Percentiles rank a stretch among this genome's conserved stretches.
These are phyloP conservation scores for Hydrolagus colliei DNA, from an alignment of 2,797 vertebrate genomes.

Conservation along the genomic window DNA sequence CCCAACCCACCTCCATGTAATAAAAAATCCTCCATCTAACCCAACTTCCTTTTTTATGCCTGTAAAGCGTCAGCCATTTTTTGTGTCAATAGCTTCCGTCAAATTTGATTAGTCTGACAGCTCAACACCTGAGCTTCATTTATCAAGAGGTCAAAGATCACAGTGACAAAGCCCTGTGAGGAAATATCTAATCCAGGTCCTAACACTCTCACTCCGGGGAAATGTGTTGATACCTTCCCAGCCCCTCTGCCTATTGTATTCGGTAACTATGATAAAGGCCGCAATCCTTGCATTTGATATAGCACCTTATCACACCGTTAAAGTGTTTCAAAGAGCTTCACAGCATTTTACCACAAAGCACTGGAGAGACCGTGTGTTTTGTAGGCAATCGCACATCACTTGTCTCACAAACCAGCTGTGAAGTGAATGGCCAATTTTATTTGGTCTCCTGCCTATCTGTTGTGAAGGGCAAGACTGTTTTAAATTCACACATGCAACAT, in stretches of 20 bases:
- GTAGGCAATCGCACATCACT: too few species aligned
- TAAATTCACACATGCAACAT: too few species aligned
- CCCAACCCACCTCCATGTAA: not conserved
- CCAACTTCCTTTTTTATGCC: not conserved
- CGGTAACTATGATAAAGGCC: not conserved
- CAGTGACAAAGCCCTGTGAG: not conserved
- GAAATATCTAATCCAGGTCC: not conserved
- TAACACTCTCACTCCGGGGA: not conserved
- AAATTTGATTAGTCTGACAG: not conserved
- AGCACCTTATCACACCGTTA: too few species aligned
- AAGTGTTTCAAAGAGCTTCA: too few species aligned
- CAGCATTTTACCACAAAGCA: too few species aligned
- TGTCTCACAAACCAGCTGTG: too few species aligned
- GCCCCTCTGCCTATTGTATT: not conserved
- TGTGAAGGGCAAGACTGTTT: too few species aligned
- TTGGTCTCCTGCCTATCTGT: too few species aligned
- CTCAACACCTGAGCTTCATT: not conserved
- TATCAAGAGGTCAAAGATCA: not conserved
- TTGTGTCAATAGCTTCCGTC: not conserved
- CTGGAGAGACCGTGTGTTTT: too few species aligned
- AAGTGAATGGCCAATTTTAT: too few species aligned
- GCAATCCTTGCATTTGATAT: not conserved
- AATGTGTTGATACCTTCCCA: not conserved
- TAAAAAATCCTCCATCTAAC: not conserved
- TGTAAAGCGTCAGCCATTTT: not conserved